Base-by-base conservation (phyloP, 1,140 invertebrate genomes). In the Triops cancriformis region DNA sequence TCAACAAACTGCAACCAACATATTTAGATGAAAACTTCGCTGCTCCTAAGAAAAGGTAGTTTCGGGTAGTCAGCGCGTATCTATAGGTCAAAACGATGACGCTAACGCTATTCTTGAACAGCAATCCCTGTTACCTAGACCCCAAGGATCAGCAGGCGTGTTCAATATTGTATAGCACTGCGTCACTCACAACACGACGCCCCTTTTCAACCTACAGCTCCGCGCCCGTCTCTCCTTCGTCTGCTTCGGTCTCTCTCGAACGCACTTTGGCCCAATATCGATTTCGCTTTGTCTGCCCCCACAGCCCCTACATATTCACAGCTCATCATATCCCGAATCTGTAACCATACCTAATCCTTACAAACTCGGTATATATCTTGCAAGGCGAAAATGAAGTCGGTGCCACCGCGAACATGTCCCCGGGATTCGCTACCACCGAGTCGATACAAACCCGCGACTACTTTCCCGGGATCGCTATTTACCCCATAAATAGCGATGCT, bases 181-280 rank as follows among this genome's bases (percentile, higher is more conserved):
- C 51, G 51, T 64, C 51, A 64, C 51, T 64, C 51, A 64, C 51
- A 9, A 23, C 51, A 64, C 51, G 51, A 64, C 51, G 51, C 51
- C 51, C 14, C 51, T 64, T 64, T 64, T 18, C 51, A 14, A 64
- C 51, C 51, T 64, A 64, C 14, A 64, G 51, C 51, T 23, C 51
- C 18, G 14, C 14, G 10, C 51, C 51, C 51, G 2, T 64, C 51
- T 64, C 51, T 23, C 45, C n/a, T 18, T 45, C 43, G n/a, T 45
- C 43, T 45, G 43, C 18, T 45, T 45, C 43, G 11, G 18, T 64
- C 51, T 64, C 9, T 64, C 51, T 64, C 51, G 14, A 23, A 64
- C 51, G 7, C 2, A 18, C 51, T 64, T 64, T 11, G 0, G 7
- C 18, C 14, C 3, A 64, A 64, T 64, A 64, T 64, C 51, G 51